Base-by-base conservation (phyloP, 2,888 invertebrate species). In the Hypercompe scribonia region DNA sequence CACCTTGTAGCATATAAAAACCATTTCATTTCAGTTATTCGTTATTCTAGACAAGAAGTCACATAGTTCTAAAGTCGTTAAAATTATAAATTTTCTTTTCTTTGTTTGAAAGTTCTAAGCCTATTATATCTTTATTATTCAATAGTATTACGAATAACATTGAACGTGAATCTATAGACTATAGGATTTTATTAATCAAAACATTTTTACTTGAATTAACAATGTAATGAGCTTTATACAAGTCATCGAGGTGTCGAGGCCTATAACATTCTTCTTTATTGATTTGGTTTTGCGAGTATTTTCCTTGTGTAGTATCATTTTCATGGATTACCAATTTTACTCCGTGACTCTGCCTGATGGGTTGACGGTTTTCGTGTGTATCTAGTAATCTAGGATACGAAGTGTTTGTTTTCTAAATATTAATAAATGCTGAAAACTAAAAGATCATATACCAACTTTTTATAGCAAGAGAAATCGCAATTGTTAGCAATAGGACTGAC, bases 121-220 rank as follows among this genome's bases (percentile, higher is more conserved):
- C 65, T 28, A 73, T 69, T 73, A 64, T 65, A 42, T 46, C 63
- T 68, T 68, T 72, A 72, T 72, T 72, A 68, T 70, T 42, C 69
- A 71, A 50, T 68, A 36, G 69, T 21, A 71, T 72, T 75, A 71
- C 63, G 42, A n/a, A 18, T 54, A 70, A 74, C 71, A 78, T 71
- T 74, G 66, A 70, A 67, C 75, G 71, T 46, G 63, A 50, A 42
- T 24, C 64, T 72, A 54, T 15, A 54, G 67, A 66, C 50, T 63
- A 33, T 36, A 61, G 50, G 31, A 39, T 70, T 11, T 70, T 63
- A 50, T 64, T 74, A 36, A 74, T 54, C 50, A 70, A 46, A 36
- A 34, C 65, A 65, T 65, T 61, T 73, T 73, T 42, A 46, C 46
- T 39, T 24, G 18, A 73, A 73, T 65, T 65, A 68, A 63, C 68